These are phyloP conservation scores for Euthynnus affinis DNA, from an alignment of 2,797 vertebrate species.

Conservation along the genomic window DNA sequence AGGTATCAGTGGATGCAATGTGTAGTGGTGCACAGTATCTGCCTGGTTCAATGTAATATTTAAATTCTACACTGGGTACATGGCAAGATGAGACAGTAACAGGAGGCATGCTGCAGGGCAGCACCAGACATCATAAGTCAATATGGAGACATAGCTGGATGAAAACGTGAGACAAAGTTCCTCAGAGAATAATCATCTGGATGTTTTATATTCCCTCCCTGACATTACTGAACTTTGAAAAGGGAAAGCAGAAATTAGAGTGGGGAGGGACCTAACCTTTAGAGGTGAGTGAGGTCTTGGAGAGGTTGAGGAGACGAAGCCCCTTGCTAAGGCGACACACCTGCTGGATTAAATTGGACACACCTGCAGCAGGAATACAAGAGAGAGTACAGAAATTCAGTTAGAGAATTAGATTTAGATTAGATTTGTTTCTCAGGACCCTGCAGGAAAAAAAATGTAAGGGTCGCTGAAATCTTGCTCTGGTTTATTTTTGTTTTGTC, in stretches of 20 bases:
- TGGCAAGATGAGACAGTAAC: conserved; percentile 50
- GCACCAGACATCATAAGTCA: conserved; percentile 49
- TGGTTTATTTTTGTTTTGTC: background rate
- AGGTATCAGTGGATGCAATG: conserved; percentile 56
- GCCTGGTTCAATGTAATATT: conserved; percentile 69
- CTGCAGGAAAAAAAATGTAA: too few relatives aligned
- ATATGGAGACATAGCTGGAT: conserved; percentile 30
- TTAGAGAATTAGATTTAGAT: background rate
- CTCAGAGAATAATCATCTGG: conserved; percentile 28
- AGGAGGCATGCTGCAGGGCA: conserved; percentile 43
- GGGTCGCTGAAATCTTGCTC: too few relatives aligned
- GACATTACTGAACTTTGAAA: background rate
- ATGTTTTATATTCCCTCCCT: conserved; percentile 35
- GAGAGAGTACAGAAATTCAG: background rate
- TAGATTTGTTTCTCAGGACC: too few relatives aligned
- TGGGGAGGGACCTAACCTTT: conserved; percentile 83
- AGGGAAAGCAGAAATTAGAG: background rate
- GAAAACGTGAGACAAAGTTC: conserved; percentile 45
- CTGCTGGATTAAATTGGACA: conserved; percentile 92
- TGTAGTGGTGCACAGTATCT: conserved; percentile 37
- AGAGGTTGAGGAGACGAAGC: conserved; percentile 92
- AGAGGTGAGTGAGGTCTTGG: conserved; percentile 92
- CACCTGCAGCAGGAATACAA: conserved; percentile 74
- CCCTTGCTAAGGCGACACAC: conserved; percentile 92
- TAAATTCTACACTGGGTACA: conserved; percentile 66